Conservation (phyloP, 2,797 vertebrate species). For the Aeoliscus strigatus region DNA sequence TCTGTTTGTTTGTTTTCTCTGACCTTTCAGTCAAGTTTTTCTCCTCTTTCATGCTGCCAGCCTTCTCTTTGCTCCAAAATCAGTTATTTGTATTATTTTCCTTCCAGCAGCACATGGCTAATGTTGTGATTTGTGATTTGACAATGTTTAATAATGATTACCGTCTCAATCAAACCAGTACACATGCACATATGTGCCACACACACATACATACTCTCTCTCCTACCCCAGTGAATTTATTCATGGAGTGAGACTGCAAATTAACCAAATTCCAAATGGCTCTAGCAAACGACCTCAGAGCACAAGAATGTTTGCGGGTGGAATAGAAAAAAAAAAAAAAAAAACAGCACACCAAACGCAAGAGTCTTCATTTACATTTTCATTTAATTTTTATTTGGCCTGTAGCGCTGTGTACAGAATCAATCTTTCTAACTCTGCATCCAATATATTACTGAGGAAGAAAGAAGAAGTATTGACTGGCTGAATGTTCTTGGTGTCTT, state of each 20-base stretch:
- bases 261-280: slow-evolving; percentile 66
- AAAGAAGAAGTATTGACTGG: slow-evolving; percentile 75
- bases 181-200: too few relatives aligned
- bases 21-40: slow-evolving; percentile 58
- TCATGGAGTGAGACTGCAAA: slow-evolving; percentile 58
- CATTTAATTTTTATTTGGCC: slow-evolving; percentile 77
- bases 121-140: slow-evolving; percentile 26
- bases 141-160: slow-evolving; percentile 42
- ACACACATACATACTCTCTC: too few relatives aligned
- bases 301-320: slow-evolving; percentile 62
- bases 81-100: slow-evolving; percentile 34
- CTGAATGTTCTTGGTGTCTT: slow-evolving; percentile 71
- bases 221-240: slow-evolving; percentile 25
- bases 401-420: slow-evolving; percentile 72
- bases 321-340: too few relatives aligned
- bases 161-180: slow-evolving; percentile 26
- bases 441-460: slow-evolving; percentile 77
- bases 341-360: slow-evolving; percentile 56
- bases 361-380: slow-evolving; percentile 78
- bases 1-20: slow-evolving; percentile 28
- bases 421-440: slow-evolving; percentile 81
- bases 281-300: slow-evolving; percentile 52
- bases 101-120: slow-evolving; percentile 28
- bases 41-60: slow-evolving; percentile 48
- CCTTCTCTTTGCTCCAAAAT: slow-evolving; percentile 41